These are phyloP conservation scores for Drosophila gaucha DNA, from an alignment of 2,888 invertebrate genomes.

Conservation along the genomic window DNA sequence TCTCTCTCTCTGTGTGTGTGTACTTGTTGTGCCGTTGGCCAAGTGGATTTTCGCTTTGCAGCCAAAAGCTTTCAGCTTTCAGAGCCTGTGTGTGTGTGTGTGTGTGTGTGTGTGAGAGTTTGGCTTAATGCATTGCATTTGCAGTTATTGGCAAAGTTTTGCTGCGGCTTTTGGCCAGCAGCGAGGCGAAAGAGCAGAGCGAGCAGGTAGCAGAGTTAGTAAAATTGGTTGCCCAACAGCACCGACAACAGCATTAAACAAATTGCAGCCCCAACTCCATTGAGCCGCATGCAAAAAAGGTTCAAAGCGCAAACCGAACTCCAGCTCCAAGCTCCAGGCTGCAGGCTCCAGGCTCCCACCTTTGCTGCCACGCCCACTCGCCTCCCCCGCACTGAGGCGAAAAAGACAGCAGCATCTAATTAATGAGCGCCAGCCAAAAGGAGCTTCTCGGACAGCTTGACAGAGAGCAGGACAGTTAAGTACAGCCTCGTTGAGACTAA, in stretches of 20 bases:
- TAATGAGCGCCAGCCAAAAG: slow-evolving; percentile 16
- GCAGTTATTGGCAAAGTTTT: slow-evolving; percentile 73
- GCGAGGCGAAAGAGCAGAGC: not conserved
- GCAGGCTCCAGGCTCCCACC: slow-evolving; percentile 1
- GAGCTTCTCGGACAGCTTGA: slow-evolving; percentile 1
- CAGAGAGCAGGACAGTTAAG: slow-evolving; percentile 6
- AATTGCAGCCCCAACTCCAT: slow-evolving; percentile 39
- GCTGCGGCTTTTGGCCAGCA: slow-evolving; percentile 42
- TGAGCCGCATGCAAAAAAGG: too few relatives aligned
- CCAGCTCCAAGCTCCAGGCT: not conserved
- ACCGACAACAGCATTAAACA: slow-evolving; percentile 55
- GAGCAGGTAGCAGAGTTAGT: not conserved
- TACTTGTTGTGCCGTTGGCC: slow-evolving; percentile 30
- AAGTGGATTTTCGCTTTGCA: slow-evolving; percentile 39
- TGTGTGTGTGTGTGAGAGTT: slow-evolving; percentile 11
- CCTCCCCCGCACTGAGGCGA: not conserved
- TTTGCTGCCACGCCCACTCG: too few relatives aligned
- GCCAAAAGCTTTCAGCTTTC: slow-evolving; percentile 41
- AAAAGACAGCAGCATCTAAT: slow-evolving; percentile 3
- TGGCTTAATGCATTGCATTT: slow-evolving; percentile 74
- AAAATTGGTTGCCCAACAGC: slow-evolving; percentile 25
- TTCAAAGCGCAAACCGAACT: too few relatives aligned
- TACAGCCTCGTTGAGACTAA: slow-evolving; percentile 2
- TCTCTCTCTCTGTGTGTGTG: slow-evolving; percentile 8
- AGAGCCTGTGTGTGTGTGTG: slow-evolving; percentile 9